Percentiles rank a stretch among this genome's conserved stretches.
Conservation (phyloP, 2,797 vertebrate genomes). For the Smutsia temminckii region DNA sequence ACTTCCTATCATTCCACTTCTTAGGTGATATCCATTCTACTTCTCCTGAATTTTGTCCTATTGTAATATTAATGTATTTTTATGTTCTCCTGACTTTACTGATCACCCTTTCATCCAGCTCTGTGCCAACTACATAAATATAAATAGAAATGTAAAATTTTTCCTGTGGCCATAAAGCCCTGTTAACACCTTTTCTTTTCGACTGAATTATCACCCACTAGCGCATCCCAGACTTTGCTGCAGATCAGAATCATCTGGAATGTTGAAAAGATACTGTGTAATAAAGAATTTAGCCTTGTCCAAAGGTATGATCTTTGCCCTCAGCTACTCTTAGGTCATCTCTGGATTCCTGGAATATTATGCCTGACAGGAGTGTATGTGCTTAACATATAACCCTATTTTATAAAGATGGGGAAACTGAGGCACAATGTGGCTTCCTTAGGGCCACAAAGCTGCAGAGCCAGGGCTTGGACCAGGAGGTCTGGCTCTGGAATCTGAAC, state of each 20-base stretch:
- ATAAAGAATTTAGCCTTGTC: not conserved
- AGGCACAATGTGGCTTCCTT: not conserved
- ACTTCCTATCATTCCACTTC: not conserved
- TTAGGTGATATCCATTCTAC: not conserved
- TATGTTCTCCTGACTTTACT: not conserved
- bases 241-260: not conserved
- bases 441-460: not conserved
- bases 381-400: not conserved
- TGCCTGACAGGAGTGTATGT: not conserved
- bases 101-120: not conserved
- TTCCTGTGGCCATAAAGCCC: not conserved
- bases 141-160: not conserved
- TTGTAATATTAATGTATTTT: not conserved
- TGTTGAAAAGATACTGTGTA: not conserved
- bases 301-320: not conserved
- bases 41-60: not conserved
- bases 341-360: not conserved
- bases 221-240: not conserved
- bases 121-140: not conserved
- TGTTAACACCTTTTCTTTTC: not conserved
- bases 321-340: not conserved
- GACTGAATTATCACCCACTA: not conserved
- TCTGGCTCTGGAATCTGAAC: not conserved
- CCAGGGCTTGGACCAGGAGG: not conserved
- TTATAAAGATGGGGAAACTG: not conserved